Percentiles rank a stretch among this genome's conserved stretches.
Evolutionary conservation across 2,888 invertebrate species (phyloP).

Genomic region (Dasysyrphus albostriatus): DNA sequence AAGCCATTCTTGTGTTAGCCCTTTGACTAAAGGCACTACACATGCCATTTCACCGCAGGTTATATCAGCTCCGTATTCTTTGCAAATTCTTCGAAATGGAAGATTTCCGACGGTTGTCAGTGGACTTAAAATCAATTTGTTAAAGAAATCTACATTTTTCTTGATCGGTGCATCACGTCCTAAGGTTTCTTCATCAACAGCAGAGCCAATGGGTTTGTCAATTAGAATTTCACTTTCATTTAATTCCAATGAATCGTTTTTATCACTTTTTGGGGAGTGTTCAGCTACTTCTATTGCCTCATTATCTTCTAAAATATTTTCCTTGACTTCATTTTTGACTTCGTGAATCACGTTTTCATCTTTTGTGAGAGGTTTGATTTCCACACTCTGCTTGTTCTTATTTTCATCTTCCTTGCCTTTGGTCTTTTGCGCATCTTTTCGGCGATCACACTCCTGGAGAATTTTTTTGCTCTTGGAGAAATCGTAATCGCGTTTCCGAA

Average conservation of each 20-base stretch:
- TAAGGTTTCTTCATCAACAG: constrained; percentile 87
- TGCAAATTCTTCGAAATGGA: constrained; percentile 97
- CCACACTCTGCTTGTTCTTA: constrained; percentile 28
- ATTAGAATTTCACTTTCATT: constrained; percentile 7
- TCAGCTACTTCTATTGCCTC: neutral
- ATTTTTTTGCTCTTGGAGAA: constrained; percentile 89
- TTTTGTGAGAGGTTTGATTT: constrained; percentile 3
- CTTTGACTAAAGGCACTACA: constrained; percentile 82
- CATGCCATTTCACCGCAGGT: constrained; percentile 90
- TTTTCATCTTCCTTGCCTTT: constrained; percentile 70
- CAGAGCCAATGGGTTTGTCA: constrained; percentile 84
- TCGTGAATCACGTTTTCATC: neutral
- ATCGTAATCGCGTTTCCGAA: constrained; percentile 91
- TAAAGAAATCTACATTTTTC: constrained; percentile 89
- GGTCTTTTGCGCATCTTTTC: constrained; percentile 77
- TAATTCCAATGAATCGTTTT: constrained; percentile 1
- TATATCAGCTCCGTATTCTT: constrained; percentile 96
- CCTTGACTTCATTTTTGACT: neutral
- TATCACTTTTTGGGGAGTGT: neutral
- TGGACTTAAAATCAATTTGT: constrained; percentile 96
- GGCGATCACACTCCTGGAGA: constrained; percentile 86
- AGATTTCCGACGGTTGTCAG: constrained; percentile 99
- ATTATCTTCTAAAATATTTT: neutral
- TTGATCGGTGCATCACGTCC: constrained; percentile 87
- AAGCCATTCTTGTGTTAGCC: constrained; percentile 92